Evolutionary conservation across 2,888 invertebrate genomes (phyloP), one percentile per base, ranked within the genome.

Genomic region (Congeria kusceri): DNA sequence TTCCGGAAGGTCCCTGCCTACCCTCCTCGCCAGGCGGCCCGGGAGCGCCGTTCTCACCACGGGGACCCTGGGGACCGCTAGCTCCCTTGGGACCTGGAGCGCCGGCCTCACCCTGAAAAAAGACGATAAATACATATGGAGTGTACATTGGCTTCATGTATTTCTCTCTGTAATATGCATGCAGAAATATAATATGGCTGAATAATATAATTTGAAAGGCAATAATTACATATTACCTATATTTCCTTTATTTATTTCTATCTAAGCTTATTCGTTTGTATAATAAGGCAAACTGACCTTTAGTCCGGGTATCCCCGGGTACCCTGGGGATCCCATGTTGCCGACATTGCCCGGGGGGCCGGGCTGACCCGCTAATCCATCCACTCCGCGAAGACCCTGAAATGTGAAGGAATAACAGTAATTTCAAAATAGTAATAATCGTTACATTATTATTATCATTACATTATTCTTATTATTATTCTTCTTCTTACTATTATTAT

Each of bases 331-430:
- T 29, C 91, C 91, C 27, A 77, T 49, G 53, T 84, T 69, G 15
- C 96, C 96, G 94, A 95, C 95, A 47, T 95, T 94, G 86, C 97
- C 97, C 86, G 96, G 95, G 1, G 95, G 92, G 47, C 97, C 97
- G 56, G 96, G 95, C 83, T 95, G 94, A 18, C 97, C 97, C 20
- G 96, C 95, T 65, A 95, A 95, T 47, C 97, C 91, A 66, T 91
- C 89, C 28, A 90, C 89, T 27, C 91, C 91, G 32, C 89, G 86
- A 3, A 90, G 77, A 73, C 91, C 91, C 89, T 90, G 57, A 0
- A 77, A 53, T 28, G 9, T 23, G 18, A 53, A 11, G 11, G 9
- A n/a, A 53, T 1, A 39, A 3, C 9, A 39, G 9, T 39, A 39
- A 39, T 13, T 5, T n/a, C 15, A 61, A 32, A 15, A 18, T n/a